phyloP scores from a whole-genome alignment of 2,113 vertebrate species.

The Oreotrochilus melanogaster region DNA sequence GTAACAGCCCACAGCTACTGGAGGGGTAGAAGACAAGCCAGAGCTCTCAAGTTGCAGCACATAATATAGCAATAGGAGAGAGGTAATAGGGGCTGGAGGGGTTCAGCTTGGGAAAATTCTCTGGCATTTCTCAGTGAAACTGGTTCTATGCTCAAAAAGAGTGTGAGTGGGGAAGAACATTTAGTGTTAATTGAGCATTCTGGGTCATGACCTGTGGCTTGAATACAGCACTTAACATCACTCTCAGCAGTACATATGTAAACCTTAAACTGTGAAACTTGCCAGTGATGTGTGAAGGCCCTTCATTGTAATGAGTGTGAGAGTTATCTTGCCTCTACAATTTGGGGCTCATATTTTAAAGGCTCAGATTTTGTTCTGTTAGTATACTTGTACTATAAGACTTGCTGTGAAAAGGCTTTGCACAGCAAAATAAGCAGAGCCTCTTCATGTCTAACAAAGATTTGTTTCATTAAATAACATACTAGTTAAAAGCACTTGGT shows the following conservation, averaged over 20 bases:
- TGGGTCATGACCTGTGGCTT: neutral
- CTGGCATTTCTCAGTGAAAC: neutral
- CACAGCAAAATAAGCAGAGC: neutral
- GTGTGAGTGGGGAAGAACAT: neutral
- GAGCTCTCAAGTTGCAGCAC: neutral
- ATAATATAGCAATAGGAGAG: neutral
- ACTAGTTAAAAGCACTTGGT: neutral
- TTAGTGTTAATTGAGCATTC: neutral
- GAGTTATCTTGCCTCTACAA: neutral
- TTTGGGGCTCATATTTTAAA: neutral
- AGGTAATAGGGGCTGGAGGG: neutral
- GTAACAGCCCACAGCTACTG: neutral
- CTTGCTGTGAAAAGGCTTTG: neutral
- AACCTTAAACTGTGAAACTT: neutral
- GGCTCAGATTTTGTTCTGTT: neutral
- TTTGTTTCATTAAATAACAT: neutral
- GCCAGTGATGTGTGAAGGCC: neutral
- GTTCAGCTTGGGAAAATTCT: neutral
- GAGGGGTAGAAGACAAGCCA: too few species aligned
- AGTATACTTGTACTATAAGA: neutral
- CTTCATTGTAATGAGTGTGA: neutral
- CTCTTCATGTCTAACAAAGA: neutral
- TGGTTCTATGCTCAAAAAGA: neutral
- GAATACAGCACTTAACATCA: neutral
- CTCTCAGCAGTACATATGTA: neutral